Evolutionary conservation across 2,113 vertebrate species (phyloP), one percentile per base, ranked within the genome.

Genomic region (Australoheros scitulus): DNA sequence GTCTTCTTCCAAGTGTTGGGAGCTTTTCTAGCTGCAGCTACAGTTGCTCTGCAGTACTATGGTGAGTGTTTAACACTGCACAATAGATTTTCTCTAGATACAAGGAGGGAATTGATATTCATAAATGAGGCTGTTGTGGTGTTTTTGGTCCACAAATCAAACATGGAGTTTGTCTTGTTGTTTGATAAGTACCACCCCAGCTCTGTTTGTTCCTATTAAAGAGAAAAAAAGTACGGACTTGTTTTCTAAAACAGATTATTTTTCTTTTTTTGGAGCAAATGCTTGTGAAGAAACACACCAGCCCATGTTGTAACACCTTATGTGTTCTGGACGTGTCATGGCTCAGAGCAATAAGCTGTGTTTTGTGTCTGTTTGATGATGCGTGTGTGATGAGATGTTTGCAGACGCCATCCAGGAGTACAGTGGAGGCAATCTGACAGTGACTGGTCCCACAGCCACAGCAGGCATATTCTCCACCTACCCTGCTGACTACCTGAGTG

Each of bases 381-480:
- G 47, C 29, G 15, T 70, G 36, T 43, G 5, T 55, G 43, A 29
- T 63, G 72, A 7, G 11, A 18, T 60, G 38, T 3, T 0, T 87
- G 77, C 94, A 96, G n/a, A 95, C 81, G 89, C 96, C 88, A 96
- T 97, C 89, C 61, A 36, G n/a, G 5, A 61, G 15, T 96, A 93
- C 83, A 63, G 93, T 29, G 94, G 94, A 0, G 96, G 95, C 14
- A 82, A 92, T 18, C 95, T 97, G 3, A 80, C 91, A 0, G 91
- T 94, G 58, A 91, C 77, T 0, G 97, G 97, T 1, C 93, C 95
- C 20, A 89, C 26, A 0, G 96, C 95, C 80, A 97, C 96, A 0
- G 96, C 96, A 1, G 96, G 95, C 3, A 97, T 97, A 72, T 97
- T 97, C 1, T 91, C 93, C 87, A 97, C 96, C 15, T 97, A 96